Evolutionary conservation across 2,797 vertebrate species (phyloP).

Genomic region (Tamandua tetradactyla): DNA sequence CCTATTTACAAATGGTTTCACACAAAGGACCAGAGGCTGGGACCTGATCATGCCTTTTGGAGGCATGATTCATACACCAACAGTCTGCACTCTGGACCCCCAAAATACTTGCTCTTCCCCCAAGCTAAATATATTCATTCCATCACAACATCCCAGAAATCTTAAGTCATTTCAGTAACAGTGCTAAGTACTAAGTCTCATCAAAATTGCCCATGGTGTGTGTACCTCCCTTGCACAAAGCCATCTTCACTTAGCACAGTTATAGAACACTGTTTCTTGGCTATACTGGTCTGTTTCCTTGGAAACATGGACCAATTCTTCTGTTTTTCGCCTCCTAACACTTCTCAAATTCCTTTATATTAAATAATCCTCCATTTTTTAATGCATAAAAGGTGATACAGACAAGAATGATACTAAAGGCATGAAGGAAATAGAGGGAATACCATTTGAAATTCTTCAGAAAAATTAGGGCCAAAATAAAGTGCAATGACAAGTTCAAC

Average conservation of each 20-base stretch:
- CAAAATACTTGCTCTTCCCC: no score
- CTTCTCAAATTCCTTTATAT: conserved; percentile 8
- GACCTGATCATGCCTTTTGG: no score
- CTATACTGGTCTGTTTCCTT: neutral
- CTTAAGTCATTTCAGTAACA: no score
- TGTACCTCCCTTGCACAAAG: neutral
- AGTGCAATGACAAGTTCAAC: neutral
- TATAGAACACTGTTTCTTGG: neutral
- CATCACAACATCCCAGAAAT: no score
- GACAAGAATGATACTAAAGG: conserved; percentile 32
- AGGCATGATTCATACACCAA: no score
- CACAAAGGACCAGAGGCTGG: no score
- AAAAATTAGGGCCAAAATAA: conserved; percentile 21
- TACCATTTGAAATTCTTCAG: neutral
- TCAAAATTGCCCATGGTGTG: no score
- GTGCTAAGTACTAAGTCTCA: no score
- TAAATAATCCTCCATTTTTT: neutral
- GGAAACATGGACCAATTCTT: neutral
- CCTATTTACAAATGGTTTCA: no score
- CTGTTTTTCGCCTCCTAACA: neutral
- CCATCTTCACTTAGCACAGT: neutral
- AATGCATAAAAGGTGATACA: conserved; percentile 43
- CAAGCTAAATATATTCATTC: no score
- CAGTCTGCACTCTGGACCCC: no score
- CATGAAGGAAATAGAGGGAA: conserved; percentile 12